Evolutionary conservation across 1,140 invertebrate species (phyloP).

Genomic region (Drosophila pseudoananassae): DNA sequence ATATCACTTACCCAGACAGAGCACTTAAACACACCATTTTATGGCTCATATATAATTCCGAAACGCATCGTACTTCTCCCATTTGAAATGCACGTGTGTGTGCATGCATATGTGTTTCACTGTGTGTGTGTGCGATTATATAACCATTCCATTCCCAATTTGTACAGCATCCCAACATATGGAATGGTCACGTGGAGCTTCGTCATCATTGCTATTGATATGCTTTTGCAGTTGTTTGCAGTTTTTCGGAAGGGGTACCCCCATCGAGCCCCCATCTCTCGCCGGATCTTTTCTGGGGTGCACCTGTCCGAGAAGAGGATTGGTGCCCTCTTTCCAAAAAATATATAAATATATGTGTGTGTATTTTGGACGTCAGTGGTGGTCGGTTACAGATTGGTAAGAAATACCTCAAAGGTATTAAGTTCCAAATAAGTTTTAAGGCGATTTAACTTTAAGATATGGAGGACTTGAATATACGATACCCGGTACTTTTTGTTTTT

Average conservation of each 20-base stretch:
- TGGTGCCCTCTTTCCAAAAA: not conserved
- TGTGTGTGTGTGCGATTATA: slow-evolving; percentile 10
- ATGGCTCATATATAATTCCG: slow-evolving; percentile 12
- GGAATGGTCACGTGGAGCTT: slow-evolving; percentile 38
- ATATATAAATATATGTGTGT: too few relatives aligned
- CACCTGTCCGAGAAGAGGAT: not conserved
- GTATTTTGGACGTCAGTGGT: not conserved
- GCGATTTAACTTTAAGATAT: too few relatives aligned
- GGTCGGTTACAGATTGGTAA: not conserved
- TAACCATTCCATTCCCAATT: slow-evolving; percentile 12
- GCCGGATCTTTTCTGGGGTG: too few relatives aligned
- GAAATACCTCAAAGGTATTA: not conserved
- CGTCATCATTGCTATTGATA: slow-evolving; percentile 74
- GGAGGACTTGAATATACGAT: too few relatives aligned
- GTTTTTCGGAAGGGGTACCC: slow-evolving; percentile 31
- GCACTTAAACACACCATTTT: not conserved
- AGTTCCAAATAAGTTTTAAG: not conserved
- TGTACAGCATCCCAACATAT: not conserved
- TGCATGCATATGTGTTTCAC: not conserved
- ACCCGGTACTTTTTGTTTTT: too few relatives aligned
- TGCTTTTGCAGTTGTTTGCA: slow-evolving; percentile 73
- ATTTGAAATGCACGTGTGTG: not conserved
- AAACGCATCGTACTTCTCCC: slow-evolving; percentile 26
- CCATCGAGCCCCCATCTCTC: too few relatives aligned
- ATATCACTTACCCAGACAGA: not conserved